A percentile compares a stretch with the other conserved stretches of the same genome.
These are phyloP conservation scores for Lagorchestes hirsutus DNA, from an alignment of 2,797 vertebrate species.

Conservation along the genomic window DNA sequence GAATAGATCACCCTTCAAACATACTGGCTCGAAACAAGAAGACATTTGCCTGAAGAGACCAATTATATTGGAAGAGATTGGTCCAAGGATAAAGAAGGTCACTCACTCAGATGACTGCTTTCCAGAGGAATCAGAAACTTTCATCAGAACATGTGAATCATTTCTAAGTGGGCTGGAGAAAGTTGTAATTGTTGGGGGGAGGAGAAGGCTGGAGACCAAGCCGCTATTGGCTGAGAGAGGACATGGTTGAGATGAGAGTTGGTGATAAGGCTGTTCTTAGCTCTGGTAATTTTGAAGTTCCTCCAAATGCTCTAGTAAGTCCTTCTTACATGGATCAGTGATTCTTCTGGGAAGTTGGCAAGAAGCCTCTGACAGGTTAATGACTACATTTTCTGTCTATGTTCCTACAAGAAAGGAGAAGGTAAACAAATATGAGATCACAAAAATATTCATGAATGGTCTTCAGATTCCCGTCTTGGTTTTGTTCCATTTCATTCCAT, in stretches of 20 bases:
- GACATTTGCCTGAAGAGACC: not conserved
- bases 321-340: not conserved
- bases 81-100: not conserved
- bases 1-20: slow-evolving; percentile 7
- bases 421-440: not conserved
- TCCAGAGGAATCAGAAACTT: not conserved
- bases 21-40: not conserved
- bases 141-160: not conserved
- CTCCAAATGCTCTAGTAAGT: not conserved
- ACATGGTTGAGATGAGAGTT: not conserved
- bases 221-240: not conserved
- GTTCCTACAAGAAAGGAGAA: accelerated
- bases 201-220: not conserved
- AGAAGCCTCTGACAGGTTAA: not conserved
- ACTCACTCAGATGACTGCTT: not conserved
- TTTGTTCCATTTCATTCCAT: not conserved
- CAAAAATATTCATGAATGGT: not conserved
- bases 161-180: not conserved
- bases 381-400: not conserved
- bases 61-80: not conserved
- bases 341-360: not conserved
- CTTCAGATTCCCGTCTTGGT: not conserved
- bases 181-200: not conserved
- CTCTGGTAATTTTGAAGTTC: not conserved
- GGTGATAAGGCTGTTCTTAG: not conserved